A percentile compares a stretch with the other conserved stretches of the same genome.
Evolutionary conservation across 2,797 vertebrate species (phyloP).

Genomic region (Kryptopterus vitreolus): DNA sequence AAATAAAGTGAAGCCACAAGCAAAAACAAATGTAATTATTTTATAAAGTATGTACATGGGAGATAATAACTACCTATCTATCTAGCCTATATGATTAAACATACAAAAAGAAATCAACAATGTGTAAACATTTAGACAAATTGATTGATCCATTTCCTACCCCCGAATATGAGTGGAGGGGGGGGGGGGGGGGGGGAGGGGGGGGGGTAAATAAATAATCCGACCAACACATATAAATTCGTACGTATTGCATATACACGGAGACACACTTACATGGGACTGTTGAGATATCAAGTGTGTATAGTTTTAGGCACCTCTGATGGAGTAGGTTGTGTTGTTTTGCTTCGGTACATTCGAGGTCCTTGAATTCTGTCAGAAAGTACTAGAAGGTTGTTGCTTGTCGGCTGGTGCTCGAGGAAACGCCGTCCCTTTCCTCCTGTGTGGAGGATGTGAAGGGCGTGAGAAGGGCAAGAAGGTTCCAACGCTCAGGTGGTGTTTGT

Average conservation of each 20-base stretch:
- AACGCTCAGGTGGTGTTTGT: conserved; percentile 40
- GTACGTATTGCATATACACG: conserved; percentile 63
- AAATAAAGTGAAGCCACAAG: conserved; percentile 53
- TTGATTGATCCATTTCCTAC: conserved; percentile 25
- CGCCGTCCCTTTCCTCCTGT: conserved; percentile 38
- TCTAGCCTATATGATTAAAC: conserved; percentile 18
- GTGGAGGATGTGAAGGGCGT: conserved; percentile 26
- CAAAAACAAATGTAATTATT: conserved; percentile 44
- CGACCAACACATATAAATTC: conserved; percentile 53
- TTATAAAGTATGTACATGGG: conserved; percentile 43
- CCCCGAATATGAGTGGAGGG: conserved; percentile 53
- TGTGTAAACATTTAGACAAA: conserved; percentile 61
- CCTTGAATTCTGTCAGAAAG: conserved; percentile 57
- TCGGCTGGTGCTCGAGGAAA: conserved; percentile 76
- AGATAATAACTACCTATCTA: conserved; percentile 27
- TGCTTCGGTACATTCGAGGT: conserved; percentile 72
- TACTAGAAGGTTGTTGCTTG: conserved; percentile 63
- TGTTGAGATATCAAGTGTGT: conserved; percentile 65
- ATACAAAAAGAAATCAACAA: conserved; percentile 5
- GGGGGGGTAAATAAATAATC: conserved; percentile 60
- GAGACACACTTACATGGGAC: conserved; percentile 48
- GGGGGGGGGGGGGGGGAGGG: no score
- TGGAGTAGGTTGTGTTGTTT: conserved; percentile 61
- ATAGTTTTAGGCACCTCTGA: conserved; percentile 72
- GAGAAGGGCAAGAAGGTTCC: conserved; percentile 33